Evolutionary conservation across 2,888 invertebrate genomes (phyloP).

Genomic region (Chrysotoxum bicinctum): DNA sequence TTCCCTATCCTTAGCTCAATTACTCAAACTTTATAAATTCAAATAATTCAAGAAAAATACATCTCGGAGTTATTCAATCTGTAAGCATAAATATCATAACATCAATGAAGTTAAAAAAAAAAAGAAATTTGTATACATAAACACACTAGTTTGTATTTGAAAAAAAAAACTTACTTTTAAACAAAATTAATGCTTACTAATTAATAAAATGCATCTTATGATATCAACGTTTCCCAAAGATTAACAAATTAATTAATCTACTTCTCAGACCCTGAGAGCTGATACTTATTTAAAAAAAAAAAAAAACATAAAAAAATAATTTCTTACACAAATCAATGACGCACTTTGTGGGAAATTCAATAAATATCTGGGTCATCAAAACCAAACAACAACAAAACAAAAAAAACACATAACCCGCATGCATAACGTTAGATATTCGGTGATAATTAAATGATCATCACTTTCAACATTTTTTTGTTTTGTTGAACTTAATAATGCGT

Average conservation of each 20-base stretch:
- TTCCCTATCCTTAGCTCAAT: too few species aligned
- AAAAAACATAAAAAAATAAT: not conserved
- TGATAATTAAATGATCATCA: constrained; percentile 24
- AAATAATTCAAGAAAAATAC: too few species aligned
- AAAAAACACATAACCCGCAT: not conserved
- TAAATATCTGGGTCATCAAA: constrained; percentile 41
- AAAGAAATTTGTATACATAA: too few species aligned
- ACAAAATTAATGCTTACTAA: not conserved
- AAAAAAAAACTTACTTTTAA: too few species aligned
- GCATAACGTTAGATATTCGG: constrained; percentile 11
- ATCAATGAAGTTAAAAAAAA: too few species aligned
- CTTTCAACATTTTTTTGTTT: constrained; percentile 36
- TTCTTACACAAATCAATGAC: constrained; percentile 16
- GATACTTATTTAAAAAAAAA: not conserved
- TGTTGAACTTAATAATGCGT: constrained; percentile 40
- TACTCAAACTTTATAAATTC: too few species aligned
- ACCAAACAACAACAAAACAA: not conserved
- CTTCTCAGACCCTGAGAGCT: not conserved
- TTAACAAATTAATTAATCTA: not conserved
- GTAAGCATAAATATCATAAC: too few species aligned
- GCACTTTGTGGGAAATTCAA: constrained; percentile 41
- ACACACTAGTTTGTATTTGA: too few species aligned
- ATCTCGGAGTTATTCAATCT: too few species aligned
- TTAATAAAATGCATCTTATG: not conserved
- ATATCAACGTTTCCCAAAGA: not conserved